A percentile compares a stretch with the other conserved stretches of the same genome.
Conservation (phyloP, 1,140 invertebrate genomes). For the Trachymyrmex septentrionalis region DNA sequence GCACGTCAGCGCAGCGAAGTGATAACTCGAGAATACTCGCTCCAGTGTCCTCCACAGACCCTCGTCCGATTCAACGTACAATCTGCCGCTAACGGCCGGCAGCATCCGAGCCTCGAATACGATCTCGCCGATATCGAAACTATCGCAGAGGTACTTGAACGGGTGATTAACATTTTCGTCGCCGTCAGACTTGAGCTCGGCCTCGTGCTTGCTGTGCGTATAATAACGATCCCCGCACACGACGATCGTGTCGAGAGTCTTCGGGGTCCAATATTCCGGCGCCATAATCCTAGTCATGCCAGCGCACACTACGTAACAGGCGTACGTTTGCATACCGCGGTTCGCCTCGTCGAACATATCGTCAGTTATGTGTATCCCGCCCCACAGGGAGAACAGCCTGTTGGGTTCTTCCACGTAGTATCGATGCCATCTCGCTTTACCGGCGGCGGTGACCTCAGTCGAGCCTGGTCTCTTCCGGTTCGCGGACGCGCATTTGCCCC, state of each 20-base stretch:
- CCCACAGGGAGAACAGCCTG: constrained; percentile 79
- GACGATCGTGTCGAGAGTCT: constrained; percentile 78
- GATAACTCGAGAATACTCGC: constrained; percentile 74
- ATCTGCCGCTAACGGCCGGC: constrained; percentile 69
- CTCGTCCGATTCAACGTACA: constrained; percentile 67
- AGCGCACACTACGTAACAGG: constrained; percentile 81
- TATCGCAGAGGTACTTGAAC: constrained; percentile 62
- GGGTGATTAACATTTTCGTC: constrained; percentile 52
- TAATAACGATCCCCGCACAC: constrained; percentile 81
- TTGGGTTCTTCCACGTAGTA: constrained; percentile 76
- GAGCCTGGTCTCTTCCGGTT: constrained; percentile 19
- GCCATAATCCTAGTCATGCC: constrained; percentile 81
- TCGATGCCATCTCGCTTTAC: constrained; percentile 78
- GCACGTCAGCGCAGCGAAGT: constrained; percentile 78
- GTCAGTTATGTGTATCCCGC: constrained; percentile 78
- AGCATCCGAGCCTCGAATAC: constrained; percentile 75
- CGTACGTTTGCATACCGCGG: constrained; percentile 76
- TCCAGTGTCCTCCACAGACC: constrained; percentile 75
- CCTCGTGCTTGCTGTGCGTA: constrained; percentile 73
- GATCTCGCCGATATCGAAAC: constrained; percentile 78
- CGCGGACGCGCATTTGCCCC: constrained; percentile 58
- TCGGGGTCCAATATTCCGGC: constrained; percentile 82
- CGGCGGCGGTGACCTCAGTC: not conserved
- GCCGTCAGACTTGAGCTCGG: constrained; percentile 50
- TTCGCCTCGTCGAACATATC: constrained; percentile 76